Evolutionary conservation across 2,888 invertebrate species (phyloP), one percentile per base, ranked within the genome.

Genomic region (Diachrysia chrysitis): DNA sequence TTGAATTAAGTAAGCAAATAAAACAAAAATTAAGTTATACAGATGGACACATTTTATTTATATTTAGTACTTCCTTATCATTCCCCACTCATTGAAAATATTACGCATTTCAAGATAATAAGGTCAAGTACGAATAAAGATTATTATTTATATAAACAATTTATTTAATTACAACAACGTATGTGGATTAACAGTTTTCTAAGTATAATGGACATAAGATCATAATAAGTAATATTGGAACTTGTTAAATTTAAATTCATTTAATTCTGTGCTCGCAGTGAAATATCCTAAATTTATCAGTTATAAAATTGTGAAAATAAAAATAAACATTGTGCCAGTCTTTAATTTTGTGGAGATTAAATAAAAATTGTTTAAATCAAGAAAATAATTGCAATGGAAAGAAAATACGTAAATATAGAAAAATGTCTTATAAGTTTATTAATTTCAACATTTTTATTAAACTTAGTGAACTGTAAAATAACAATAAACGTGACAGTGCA

Each of bases 401-500:
- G n/a, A 46, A 25, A 10, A 0, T 51, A 42, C 16, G 12, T 29
- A 57, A 23, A n/a, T 23, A 3, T 12, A 12, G 25, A 55, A 69
- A 78, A 81, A 77, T 17, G 60, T 16, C 1, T 66, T 0, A 16
- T 58, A 10, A 32, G 72, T 35, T 14, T 76, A 1, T 7, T 82
- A 1, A 7, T 62, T 21, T 48, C 68, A 32, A 58, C 62, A 60
- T 4, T 62, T 42, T 42, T 42, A 42, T 42, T 42, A 3, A 6
- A n/a, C 6, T 0, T 66, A 62, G 58, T 82, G 19, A 79, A 85
- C 62, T 73, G 83, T 12, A 82, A 83, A 82, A 87, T 93, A 19
- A 68, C 74, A 63, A 78, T 93, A 23, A 85, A 86, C 21, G 80
- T 94, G 17, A 84, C 69, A 66, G 71, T 88, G 16, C 82, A 83